Evolutionary conservation across 2,797 vertebrate genomes (phyloP), one percentile per base, ranked within the genome.

Genomic region (Pseudotriccus pelzelni): DNA sequence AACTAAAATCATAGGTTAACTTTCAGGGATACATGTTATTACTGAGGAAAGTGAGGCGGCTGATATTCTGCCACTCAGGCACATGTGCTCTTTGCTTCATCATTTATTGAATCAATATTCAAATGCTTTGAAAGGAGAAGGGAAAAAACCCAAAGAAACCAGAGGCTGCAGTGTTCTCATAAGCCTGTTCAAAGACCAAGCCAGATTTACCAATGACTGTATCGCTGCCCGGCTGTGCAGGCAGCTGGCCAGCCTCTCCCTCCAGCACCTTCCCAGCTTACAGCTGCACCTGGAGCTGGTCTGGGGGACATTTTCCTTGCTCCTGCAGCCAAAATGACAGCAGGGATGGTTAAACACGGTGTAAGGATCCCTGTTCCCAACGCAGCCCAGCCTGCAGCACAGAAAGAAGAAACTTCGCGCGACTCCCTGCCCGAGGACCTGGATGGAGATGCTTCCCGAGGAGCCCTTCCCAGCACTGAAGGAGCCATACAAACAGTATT

Each of bases 171-270:
- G 50, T 43, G 32, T 9, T 87, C 86, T 76, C 64, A 34, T 41
- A 86, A 93, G 67, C 37, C 63, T 67, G 37, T 34, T 87, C 80
- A 76, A 37, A 87, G 70, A 13, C 43, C 44, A 76, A 63, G 83
- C 55, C 84, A 88, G 79, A 77, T 85, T 68, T 36, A 87, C 68
- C 75, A 77, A 56, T 1, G 16, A 60, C 63, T 60, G 20, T 3
- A 1, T 6, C 0, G 0, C 80, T 79, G 81, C 78, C 50, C 0
- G 0, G 16, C 43, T 75, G 12, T 3, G 16, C 17, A 27, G 69
- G 62, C 3, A 14, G 12, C 84, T 81, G 79, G 43, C 44, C 3
- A 4, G 69, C 60, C 39, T 89, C 59, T 84, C 37, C 60, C 60
- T 79, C 41, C 3, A 1, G 58, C 52, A 63, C 64, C n/a, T 93